A percentile compares a stretch with the other conserved stretches of the same genome.
These are phyloP conservation scores for Eurystomus glaucurus DNA, from an alignment of 2,797 vertebrate species.

Conservation along the genomic window DNA sequence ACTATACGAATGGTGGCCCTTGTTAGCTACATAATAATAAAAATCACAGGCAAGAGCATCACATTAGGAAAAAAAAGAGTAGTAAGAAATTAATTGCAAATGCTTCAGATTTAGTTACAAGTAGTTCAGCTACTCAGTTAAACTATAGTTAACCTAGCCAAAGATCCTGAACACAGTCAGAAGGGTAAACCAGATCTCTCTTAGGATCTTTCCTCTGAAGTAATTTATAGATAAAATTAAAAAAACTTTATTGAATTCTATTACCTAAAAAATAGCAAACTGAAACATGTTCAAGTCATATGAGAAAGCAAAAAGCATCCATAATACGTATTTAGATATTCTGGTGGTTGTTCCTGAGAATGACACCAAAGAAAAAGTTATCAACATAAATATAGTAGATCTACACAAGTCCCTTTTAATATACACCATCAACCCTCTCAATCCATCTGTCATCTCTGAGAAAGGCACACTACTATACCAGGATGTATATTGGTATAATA, in stretches of 20 bases:
- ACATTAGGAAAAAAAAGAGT: rapidly evolving
- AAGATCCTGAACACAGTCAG: background rate
- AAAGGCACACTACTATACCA: background rate
- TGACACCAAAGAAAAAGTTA: background rate
- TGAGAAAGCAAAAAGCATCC: background rate
- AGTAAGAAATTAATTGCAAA: rapidly evolving
- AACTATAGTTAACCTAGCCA: background rate
- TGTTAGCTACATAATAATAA: background rate
- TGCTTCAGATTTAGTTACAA: background rate
- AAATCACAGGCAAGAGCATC: background rate
- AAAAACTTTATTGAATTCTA: background rate
- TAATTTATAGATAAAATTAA: background rate
- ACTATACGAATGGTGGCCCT: background rate
- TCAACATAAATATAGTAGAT: background rate
- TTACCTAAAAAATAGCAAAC: background rate
- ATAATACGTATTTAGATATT: background rate
- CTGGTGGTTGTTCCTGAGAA: background rate
- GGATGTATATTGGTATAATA: no score
- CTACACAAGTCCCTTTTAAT: background rate
- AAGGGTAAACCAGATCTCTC: background rate
- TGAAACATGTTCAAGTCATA: background rate
- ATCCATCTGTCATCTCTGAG: background rate
- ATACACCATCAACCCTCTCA: background rate
- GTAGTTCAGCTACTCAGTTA: background rate
- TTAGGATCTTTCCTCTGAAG: background rate